Evolutionary conservation across 2,113 vertebrate genomes (phyloP).

Genomic region (Pyxicephalus adspersus): DNA sequence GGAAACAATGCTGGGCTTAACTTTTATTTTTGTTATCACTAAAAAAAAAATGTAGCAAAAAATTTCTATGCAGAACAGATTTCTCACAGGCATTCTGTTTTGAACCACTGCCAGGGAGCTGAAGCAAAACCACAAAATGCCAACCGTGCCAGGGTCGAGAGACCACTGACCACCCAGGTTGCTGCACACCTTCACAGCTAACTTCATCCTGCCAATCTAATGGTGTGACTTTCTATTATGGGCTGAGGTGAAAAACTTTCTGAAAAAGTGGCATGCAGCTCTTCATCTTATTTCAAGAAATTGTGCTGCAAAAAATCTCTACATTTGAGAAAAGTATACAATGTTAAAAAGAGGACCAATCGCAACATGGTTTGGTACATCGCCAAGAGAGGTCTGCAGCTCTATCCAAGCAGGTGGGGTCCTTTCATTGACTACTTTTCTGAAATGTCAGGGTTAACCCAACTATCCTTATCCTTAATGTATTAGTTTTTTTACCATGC

Average conservation of each 20-base stretch:
- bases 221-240: too few species aligned
- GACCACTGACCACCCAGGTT: conserved; percentile 2
- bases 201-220: background rate
- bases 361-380: too few species aligned
- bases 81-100: background rate
- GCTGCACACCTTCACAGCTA: background rate
- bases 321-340: too few species aligned
- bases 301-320: too few species aligned
- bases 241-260: too few species aligned
- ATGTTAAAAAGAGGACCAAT: too few species aligned
- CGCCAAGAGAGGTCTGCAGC: too few species aligned
- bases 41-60: background rate
- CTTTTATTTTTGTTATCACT: background rate
- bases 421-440: background rate
- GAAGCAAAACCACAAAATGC: background rate
- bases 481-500: background rate
- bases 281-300: too few species aligned
- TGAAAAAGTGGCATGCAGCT: too few species aligned
- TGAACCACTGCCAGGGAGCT: background rate
- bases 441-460: background rate
- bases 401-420: too few species aligned
- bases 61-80: background rate
- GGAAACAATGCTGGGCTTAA: conserved; percentile 32
- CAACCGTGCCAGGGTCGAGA: background rate
- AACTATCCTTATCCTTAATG: background rate